A percentile compares a stretch with the other conserved stretches of the same genome.
phyloP scores from a whole-genome alignment of 2,797 vertebrate species.

The Hapalemur alaotrensis region DNA sequence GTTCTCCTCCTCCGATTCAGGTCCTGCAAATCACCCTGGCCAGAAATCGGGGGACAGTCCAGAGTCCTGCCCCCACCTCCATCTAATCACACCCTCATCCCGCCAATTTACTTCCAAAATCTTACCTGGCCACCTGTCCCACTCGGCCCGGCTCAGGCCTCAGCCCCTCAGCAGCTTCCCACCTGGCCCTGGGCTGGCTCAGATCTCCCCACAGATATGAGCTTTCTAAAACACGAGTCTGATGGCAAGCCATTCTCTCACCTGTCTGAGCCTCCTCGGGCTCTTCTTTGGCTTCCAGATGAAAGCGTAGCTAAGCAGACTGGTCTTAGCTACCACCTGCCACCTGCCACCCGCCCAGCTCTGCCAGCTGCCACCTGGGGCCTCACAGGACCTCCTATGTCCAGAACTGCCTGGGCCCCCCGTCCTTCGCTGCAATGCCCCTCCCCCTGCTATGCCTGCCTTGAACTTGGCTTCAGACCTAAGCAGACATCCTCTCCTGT shows the following conservation, averaged over 20 bases:
- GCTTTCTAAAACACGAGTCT: background rate
- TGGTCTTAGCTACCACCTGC: no score
- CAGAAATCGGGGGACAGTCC: fast-evolving
- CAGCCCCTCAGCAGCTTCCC: fast-evolving
- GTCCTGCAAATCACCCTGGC: background rate
- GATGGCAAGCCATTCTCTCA: background rate
- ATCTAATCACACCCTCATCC: background rate
- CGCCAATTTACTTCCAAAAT: background rate
- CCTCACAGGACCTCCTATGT: background rate
- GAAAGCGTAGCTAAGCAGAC: no score
- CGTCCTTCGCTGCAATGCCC: no score
- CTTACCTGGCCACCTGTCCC: background rate
- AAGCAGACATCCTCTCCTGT: no score
- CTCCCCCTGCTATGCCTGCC: background rate
- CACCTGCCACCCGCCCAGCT: background rate
- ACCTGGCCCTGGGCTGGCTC: background rate
- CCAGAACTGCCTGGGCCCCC: background rate
- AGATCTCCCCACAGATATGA: background rate
- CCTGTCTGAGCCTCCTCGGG: background rate
- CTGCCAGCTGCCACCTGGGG: background rate
- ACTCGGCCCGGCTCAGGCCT: background rate
- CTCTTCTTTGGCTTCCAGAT: background rate
- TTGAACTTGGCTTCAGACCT: background rate
- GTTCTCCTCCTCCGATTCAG: background rate
- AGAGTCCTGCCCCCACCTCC: background rate